phyloP scores from a whole-genome alignment of 2,888 invertebrate species.

The Ceraclea dissimilis region DNA sequence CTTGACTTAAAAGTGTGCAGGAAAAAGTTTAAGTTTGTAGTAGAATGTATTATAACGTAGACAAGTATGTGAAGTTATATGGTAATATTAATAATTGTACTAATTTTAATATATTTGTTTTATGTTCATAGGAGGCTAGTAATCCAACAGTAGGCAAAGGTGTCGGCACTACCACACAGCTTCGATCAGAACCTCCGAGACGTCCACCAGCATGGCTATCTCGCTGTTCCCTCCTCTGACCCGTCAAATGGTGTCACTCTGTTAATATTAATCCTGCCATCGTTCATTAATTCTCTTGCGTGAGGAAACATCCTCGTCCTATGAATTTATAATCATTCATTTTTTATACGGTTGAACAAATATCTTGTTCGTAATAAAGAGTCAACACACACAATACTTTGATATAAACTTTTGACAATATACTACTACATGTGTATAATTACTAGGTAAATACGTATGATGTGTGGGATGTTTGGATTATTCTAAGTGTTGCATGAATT shows the following conservation, averaged over 20 bases:
- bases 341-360: neutral
- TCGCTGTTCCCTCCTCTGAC: constrained; percentile 85
- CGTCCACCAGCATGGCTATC: constrained; percentile 82
- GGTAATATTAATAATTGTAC: too few species aligned
- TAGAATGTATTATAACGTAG: too few species aligned
- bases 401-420: neutral
- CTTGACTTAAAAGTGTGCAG: too few species aligned
- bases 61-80: too few species aligned
- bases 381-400: too few species aligned
- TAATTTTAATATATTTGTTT: too few species aligned
- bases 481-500: too few species aligned
- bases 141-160: constrained; percentile 53
- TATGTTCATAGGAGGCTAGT: constrained; percentile 77
- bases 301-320: neutral
- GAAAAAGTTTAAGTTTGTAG: too few species aligned
- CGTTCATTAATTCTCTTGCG: neutral
- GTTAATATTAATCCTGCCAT: neutral
- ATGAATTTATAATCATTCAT: neutral
- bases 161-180: constrained; percentile 69
- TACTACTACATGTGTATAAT: neutral
- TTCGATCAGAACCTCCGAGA: constrained; percentile 71
- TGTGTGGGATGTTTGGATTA: too few species aligned
- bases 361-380: neutral
- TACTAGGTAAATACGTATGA: too few species aligned
- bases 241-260: neutral